Conservation (phyloP, 2,797 vertebrate species). For the Microcaecilia unicolor region DNA sequence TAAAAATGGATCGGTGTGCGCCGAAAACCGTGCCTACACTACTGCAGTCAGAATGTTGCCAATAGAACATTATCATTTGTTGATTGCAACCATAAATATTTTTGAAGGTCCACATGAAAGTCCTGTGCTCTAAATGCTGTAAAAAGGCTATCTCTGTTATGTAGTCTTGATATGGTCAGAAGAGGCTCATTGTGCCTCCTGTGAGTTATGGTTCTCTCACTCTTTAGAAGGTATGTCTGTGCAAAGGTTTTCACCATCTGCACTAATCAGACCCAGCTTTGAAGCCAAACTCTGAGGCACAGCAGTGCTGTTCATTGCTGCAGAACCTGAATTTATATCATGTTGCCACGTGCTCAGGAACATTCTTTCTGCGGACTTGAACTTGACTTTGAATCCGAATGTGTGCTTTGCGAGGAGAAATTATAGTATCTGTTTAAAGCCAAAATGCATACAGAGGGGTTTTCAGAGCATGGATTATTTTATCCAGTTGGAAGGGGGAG, state of each 20-base stretch:
- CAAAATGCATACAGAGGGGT: too few relatives aligned
- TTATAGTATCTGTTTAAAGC: too few relatives aligned
- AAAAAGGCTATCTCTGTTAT: conserved; percentile 35
- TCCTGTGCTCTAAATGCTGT: conserved; percentile 28
- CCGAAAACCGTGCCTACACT: too few relatives aligned
- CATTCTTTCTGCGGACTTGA: conserved; percentile 1
- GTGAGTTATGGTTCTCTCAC: conserved; percentile 29
- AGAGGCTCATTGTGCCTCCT: conserved; percentile 35
- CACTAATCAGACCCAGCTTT: conserved; percentile 29
- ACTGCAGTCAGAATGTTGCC: background rate
- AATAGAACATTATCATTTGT: too few relatives aligned
- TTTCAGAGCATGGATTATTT: too few relatives aligned
- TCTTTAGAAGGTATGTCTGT: conserved; percentile 38
- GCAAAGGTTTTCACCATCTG: conserved; percentile 28
- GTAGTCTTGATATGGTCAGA: conserved; percentile 35
- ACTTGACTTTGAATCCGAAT: too few relatives aligned
- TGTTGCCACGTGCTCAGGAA: conserved; percentile 17
- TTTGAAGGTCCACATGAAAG: conserved; percentile 39
- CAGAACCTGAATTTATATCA: conserved; percentile 13
- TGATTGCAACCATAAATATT: too few relatives aligned
- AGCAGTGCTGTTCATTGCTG: conserved; percentile 12
- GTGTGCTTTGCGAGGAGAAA: too few relatives aligned
- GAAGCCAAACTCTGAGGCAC: conserved; percentile 1
- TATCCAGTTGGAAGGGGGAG: too few relatives aligned
- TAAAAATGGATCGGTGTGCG: too few relatives aligned